These are phyloP conservation scores for Gallirallus australis DNA, from an alignment of 2,797 vertebrate genomes.

Conservation along the genomic window DNA sequence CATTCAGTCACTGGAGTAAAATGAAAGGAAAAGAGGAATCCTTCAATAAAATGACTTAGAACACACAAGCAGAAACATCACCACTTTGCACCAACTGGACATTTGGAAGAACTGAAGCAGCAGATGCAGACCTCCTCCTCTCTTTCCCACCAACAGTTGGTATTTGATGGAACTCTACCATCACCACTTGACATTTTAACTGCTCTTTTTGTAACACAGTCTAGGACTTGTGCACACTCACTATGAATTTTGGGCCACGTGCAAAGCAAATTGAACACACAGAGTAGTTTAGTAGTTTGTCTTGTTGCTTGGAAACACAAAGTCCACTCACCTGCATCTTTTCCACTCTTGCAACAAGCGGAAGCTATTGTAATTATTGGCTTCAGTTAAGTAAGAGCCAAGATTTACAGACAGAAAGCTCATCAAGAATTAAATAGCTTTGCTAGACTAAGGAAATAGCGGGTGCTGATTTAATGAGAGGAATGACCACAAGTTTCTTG, in stretches of 20 bases:
- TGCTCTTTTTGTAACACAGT: not conserved
- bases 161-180: not conserved
- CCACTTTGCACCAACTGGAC: not conserved
- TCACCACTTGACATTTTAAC: not conserved
- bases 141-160: fast-evolving
- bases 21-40: not conserved
- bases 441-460: not conserved
- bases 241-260: not conserved
- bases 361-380: not conserved
- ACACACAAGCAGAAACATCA: not conserved
- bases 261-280: not conserved
- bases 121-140: not conserved
- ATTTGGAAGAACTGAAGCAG: not conserved
- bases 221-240: not conserved
- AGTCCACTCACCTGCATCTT: not conserved
- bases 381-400: not conserved
- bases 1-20: not conserved
- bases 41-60: not conserved
- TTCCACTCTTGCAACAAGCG: not conserved
- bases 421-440: not conserved
- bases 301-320: not conserved
- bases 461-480: not conserved
- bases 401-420: not conserved
- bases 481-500: not conserved
- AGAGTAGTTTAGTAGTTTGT: not conserved